These are phyloP conservation scores for Montipora cactus DNA, from an alignment of 64 coral and sea anemone species.

Conservation along the genomic window DNA sequence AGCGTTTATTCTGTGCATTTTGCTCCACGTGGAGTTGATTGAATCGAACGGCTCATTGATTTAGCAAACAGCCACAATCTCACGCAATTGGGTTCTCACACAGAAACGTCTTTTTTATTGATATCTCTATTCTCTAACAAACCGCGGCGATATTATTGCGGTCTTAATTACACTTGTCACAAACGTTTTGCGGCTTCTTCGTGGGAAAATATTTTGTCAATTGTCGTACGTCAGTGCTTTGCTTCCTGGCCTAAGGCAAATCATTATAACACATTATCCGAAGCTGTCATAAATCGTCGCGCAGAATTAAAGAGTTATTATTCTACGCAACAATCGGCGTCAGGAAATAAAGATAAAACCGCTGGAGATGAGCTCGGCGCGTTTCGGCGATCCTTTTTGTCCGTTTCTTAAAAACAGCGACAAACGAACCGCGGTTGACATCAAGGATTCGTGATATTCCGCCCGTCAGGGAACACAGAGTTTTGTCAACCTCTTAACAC, in stretches of 20 bases:
- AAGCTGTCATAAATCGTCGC: slow-evolving; percentile 40
- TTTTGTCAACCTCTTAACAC: slow-evolving; percentile 37
- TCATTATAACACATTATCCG: slow-evolving; percentile 33
- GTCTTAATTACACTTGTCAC: slow-evolving; percentile 55
- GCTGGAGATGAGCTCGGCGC: slow-evolving; percentile 38
- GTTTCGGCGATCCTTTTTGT: slow-evolving; percentile 11
- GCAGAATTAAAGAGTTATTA: slow-evolving; percentile 40
- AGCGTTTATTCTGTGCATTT: neutral
- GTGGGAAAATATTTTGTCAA: slow-evolving; percentile 79
- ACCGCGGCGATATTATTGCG: slow-evolving; percentile 59
- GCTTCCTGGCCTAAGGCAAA: slow-evolving; percentile 24
- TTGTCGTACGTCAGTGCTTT: slow-evolving; percentile 31
- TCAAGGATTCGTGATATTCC: neutral
- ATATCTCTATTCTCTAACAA: slow-evolving; percentile 45
- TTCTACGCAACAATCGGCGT: slow-evolving; percentile 20
- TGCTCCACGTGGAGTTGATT: slow-evolving; percentile 37
- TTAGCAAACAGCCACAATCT: slow-evolving; percentile 42
- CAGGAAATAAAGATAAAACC: slow-evolving; percentile 47
- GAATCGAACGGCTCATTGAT: slow-evolving; percentile 30
- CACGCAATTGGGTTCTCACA: slow-evolving; percentile 58
- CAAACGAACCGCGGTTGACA: slow-evolving; percentile 26
- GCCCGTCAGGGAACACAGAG: neutral
- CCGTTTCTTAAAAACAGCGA: slow-evolving; percentile 1
- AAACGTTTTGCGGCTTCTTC: slow-evolving; percentile 71
- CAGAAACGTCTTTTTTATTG: neutral